A percentile compares a stretch with the other conserved stretches of the same genome.
Conservation (phyloP, 1,140 invertebrate species). For the Asobara japonica region DNA sequence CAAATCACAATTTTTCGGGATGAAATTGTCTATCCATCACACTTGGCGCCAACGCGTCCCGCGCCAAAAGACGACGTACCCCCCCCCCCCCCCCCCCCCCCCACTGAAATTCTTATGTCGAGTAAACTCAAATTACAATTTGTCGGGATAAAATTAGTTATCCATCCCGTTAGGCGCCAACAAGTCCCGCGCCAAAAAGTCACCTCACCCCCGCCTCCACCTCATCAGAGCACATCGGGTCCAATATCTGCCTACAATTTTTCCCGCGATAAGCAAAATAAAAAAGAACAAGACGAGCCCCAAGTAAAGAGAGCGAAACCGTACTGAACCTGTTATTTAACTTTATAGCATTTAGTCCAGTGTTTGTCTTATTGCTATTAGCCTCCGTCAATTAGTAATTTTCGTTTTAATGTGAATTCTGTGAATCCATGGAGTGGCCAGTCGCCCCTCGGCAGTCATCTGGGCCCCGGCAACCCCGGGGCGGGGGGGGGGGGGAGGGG, state of each 20-base stretch:
- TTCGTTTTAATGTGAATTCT: slow-evolving; percentile 65
- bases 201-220: too few species aligned
- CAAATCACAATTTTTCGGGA: too few species aligned
- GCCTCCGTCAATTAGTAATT: slow-evolving; percentile 66
- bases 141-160: too few species aligned
- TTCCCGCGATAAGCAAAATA: slow-evolving; percentile 28
- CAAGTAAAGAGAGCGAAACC: slow-evolving; percentile 28
- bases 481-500: slow-evolving; percentile 9
- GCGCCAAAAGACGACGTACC: too few species aligned
- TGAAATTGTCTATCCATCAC: too few species aligned
- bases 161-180: too few species aligned
- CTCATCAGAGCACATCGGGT: too few species aligned
- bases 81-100: too few species aligned
- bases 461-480: slow-evolving; percentile 5
- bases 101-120: too few species aligned
- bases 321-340: slow-evolving; percentile 61
- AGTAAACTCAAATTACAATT: too few species aligned
- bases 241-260: slow-evolving; percentile 37
- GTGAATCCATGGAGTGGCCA: slow-evolving; percentile 48
- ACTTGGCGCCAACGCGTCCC: too few species aligned
- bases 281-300: neutral
- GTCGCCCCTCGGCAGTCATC: neutral
- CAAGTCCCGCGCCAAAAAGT: too few species aligned
- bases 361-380: slow-evolving; percentile 68
- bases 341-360: slow-evolving; percentile 64